Evolutionary conservation across 2,888 invertebrate species (phyloP).

Genomic region (Lissonota sp.): DNA sequence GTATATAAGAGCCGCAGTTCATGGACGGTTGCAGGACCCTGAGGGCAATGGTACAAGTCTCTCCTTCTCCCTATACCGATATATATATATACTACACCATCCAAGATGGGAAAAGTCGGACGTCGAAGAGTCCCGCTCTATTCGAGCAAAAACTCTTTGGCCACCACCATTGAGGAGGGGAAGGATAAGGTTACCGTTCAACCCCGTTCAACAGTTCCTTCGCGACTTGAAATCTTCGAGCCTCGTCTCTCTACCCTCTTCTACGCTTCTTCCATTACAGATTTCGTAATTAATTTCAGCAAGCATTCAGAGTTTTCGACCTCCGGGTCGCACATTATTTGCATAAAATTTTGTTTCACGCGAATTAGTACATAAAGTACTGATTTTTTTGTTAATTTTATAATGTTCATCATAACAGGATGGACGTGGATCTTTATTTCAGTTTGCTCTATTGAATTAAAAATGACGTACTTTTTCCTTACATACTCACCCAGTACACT

Average conservation of each 20-base stretch:
- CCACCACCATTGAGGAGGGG: conserved; percentile 22
- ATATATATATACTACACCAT: conserved; percentile 8
- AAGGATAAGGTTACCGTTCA: conserved; percentile 35
- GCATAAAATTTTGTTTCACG: no score
- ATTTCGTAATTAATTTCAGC: conserved; percentile 61
- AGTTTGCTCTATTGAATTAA: no score
- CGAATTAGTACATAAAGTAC: no score
- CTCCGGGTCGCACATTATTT: conserved; percentile 20
- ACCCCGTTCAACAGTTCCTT: conserved; percentile 23
- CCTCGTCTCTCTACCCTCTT: conserved; percentile 18
- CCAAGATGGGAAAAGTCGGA: conserved; percentile 60
- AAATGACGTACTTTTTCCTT: no score
- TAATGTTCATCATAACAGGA: no score
- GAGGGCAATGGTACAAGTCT: conserved; percentile 52
- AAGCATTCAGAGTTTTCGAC: conserved; percentile 25
- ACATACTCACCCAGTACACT: no score
- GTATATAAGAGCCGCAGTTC: no score
- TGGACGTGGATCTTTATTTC: no score
- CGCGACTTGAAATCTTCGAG: conserved; percentile 55
- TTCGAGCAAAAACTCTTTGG: conserved; percentile 63
- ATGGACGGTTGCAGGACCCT: conserved; percentile 43
- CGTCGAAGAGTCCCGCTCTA: conserved; percentile 62
- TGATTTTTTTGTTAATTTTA: no score
- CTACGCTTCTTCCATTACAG: conserved; percentile 45
- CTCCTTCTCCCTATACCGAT: conserved; percentile 12